Base-by-base conservation (phyloP, 2,113 vertebrate species). In the Aptenodytes patagonicus region DNA sequence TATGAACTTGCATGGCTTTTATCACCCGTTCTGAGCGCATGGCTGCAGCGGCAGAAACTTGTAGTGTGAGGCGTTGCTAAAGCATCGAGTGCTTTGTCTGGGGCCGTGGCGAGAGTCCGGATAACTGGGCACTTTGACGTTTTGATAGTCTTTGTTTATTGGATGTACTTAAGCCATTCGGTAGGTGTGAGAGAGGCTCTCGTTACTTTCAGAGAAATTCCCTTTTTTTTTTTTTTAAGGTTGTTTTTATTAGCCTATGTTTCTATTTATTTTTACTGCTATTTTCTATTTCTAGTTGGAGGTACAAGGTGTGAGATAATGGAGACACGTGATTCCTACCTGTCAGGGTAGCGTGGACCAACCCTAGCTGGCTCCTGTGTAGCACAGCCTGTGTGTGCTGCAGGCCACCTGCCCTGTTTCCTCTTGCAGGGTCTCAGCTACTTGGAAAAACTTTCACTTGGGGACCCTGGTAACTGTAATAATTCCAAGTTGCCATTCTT, bases 371-470 rank as follows among this genome's bases (percentile, higher is more conserved):
- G 70, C 66, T 80, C 16, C 68, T n/a, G 46, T 18, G 47, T 24
- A 22, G 69, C 57, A 32, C 49, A 82, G 86, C 93, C 88, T 84
- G 66, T 91, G 12, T 73, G 92, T 38, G 90, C 66, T 64, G 88
- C 91, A 95, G 96, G 94, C 96, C 95, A 89, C 95, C 90, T 69
- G 95, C 91, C 46, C 66, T 72, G 42, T 82, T 82, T 60, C 94
- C 90, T 93, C 91, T 78, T 84, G 84, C 95, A 97, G 96, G 91
- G 64, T 38, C 69, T 81, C 40, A 19, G 46, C 38, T 55, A 3
- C 85, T 81, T 31, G 36, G 79, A 34, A 87, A 68, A 96, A 96
- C 95, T 94, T 96, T 65, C 38, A 60, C 76, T 26, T 90, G 84
- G 69, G 70, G 78, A 81, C 71, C 64, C 75, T 52, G 52, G 21